phyloP scores from a whole-genome alignment of 1,140 invertebrate genomes.

The Scaptomyza pallida region DNA sequence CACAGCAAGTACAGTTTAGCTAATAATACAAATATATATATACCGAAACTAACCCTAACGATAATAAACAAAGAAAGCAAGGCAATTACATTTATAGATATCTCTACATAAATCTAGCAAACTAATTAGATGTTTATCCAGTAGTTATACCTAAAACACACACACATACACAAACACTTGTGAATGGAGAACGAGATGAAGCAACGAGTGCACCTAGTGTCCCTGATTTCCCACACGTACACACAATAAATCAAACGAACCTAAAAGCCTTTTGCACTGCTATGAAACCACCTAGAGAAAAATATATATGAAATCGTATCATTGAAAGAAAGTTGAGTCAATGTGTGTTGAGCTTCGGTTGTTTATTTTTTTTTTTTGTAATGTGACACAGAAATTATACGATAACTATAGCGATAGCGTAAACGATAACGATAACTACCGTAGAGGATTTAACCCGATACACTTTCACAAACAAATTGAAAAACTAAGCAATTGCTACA shows the following conservation, averaged over 20 bases:
- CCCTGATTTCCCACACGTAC: not conserved
- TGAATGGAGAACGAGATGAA: not conserved
- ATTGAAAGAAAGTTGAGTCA: slow-evolving; percentile 40
- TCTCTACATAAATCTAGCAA: slow-evolving; percentile 24
- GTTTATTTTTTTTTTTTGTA: too few relatives aligned
- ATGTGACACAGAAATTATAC: slow-evolving; percentile 65
- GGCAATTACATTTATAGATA: slow-evolving; percentile 55
- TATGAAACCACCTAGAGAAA: slow-evolving; percentile 79
- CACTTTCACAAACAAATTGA: slow-evolving; percentile 55
- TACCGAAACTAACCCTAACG: slow-evolving; percentile 79
- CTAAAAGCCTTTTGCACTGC: slow-evolving; percentile 78
- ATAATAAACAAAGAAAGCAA: slow-evolving; percentile 65
- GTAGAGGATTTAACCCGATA: slow-evolving; percentile 55
- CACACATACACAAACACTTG: not conserved
- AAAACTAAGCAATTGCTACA: slow-evolving; percentile 69
- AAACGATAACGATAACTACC: slow-evolving; percentile 33
- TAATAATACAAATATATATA: too few relatives aligned
- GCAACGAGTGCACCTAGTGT: slow-evolving; percentile 29
- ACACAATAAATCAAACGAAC: slow-evolving; percentile 29
- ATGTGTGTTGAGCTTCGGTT: slow-evolving; percentile 75
- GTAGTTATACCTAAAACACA: not conserved
- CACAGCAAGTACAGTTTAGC: slow-evolving; percentile 41
- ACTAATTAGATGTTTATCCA: slow-evolving; percentile 51
- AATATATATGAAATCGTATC: slow-evolving; percentile 31
- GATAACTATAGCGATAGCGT: slow-evolving; percentile 41